These are phyloP conservation scores for Drosophila nikananu DNA, from an alignment of 1,140 invertebrate genomes.

Conservation along the genomic window DNA sequence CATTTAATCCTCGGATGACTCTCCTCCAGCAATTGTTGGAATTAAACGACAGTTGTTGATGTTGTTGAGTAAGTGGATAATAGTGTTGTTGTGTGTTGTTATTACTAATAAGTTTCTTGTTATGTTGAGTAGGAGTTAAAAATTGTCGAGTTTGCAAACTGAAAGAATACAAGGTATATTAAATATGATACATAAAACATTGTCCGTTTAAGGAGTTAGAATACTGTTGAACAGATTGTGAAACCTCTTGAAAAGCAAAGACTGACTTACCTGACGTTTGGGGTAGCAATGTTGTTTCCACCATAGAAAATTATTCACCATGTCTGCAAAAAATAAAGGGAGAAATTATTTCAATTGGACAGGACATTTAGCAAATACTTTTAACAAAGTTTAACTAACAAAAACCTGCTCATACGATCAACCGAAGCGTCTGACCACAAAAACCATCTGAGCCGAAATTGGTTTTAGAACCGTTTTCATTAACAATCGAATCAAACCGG, in stretches of 20 bases:
- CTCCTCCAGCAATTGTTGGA: constrained; percentile 32
- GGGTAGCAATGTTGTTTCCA: constrained; percentile 80
- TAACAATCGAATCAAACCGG: not conserved
- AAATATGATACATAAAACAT: not conserved
- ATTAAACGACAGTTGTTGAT: constrained; percentile 45
- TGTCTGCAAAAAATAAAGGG: constrained; percentile 68
- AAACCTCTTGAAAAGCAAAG: not conserved
- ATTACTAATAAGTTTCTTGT: constrained; percentile 76
- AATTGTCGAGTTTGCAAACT: constrained; percentile 74
- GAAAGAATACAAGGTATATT: not conserved
- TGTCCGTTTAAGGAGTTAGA: not conserved
- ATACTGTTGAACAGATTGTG: not conserved
- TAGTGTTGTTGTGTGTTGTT: constrained; percentile 62
- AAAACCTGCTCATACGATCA: not conserved
- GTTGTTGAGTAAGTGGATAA: constrained; percentile 57
- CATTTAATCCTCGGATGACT: constrained; percentile 32
- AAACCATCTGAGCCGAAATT: not conserved
- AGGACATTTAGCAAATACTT: not conserved
- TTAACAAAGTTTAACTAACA: no score
- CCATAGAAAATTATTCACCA: constrained; percentile 81
- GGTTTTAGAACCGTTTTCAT: not conserved
- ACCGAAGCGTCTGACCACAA: not conserved
- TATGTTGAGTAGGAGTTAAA: constrained; percentile 76
- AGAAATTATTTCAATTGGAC: not conserved
- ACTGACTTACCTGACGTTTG: constrained; percentile 75